Conservation (phyloP, 30 jellyfish, hydroid and myxozoan species). For the Aurelia sp. region DNA sequence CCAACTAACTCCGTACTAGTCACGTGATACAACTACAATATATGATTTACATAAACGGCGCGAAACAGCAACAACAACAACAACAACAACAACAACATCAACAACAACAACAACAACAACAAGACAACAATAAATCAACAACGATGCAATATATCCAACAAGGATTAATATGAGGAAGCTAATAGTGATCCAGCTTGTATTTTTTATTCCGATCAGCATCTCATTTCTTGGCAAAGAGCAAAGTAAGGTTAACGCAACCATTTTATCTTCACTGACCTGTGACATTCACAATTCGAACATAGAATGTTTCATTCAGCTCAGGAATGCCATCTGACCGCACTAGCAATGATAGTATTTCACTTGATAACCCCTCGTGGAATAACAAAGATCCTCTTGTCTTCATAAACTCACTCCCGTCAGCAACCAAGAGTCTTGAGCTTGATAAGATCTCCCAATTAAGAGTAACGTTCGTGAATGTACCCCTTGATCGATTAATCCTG, state of each 20-base stretch:
- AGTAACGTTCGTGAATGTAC: slow-evolving; percentile 72
- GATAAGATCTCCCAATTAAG: slow-evolving; percentile 67
- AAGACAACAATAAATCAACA: no score
- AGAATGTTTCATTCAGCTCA: slow-evolving; percentile 82
- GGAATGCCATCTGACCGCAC: slow-evolving; percentile 77
- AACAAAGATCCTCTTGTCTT: slow-evolving; percentile 53
- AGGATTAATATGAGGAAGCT: no score
- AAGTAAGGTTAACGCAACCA: not conserved
- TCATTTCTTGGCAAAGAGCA: not conserved
- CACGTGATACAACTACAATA: no score
- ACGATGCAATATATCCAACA: no score
- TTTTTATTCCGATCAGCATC: no score
- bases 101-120: no score
- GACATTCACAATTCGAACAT: slow-evolving; percentile 52
- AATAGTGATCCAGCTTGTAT: no score
- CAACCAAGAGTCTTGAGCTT: slow-evolving; percentile 12
- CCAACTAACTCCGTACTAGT: no score
- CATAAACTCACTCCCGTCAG: slow-evolving; percentile 38
- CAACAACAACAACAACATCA: no score
- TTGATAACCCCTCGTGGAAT: slow-evolving; percentile 58
- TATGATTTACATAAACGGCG: no score
- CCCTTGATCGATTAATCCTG: slow-evolving; percentile 78
- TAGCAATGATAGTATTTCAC: slow-evolving; percentile 8
- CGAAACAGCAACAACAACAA: no score
- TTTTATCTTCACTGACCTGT: slow-evolving; percentile 59